These are phyloP conservation scores for Euthynnus affinis DNA, from an alignment of 2,797 vertebrate species.

Conservation along the genomic window DNA sequence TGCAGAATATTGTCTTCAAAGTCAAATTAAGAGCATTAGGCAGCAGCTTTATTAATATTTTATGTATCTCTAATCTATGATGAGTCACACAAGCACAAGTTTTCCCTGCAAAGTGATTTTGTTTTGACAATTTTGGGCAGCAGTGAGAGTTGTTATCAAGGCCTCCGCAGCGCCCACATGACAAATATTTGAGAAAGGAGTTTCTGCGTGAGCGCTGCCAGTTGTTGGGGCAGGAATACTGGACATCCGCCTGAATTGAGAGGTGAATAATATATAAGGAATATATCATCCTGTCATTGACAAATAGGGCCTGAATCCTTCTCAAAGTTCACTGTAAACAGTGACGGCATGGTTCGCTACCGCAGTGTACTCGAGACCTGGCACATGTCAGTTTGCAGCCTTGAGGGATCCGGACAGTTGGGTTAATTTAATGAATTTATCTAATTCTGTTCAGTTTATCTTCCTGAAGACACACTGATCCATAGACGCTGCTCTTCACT, in stretches of 20 bases:
- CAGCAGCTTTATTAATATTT: neutral
- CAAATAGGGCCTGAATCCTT: slow-evolving; percentile 1
- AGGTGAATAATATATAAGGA: slow-evolving; percentile 13
- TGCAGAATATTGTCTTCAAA: neutral
- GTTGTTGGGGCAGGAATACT: slow-evolving; percentile 12
- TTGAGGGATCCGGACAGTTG: neutral
- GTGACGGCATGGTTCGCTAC: neutral
- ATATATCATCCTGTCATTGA: slow-evolving; percentile 27
- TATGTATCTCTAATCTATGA: slow-evolving; percentile 6
- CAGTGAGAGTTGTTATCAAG: slow-evolving; percentile 50
- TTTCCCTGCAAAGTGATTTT: slow-evolving; percentile 15
- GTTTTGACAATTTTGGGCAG: slow-evolving; percentile 24
- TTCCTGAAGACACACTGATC: slow-evolving; percentile 13
- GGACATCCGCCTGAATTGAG: slow-evolving; percentile 36
- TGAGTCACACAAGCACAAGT: slow-evolving; percentile 16
- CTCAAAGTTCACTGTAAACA: slow-evolving; percentile 25
- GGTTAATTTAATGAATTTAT: slow-evolving; percentile 33
- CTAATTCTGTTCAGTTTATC: slow-evolving; percentile 13
- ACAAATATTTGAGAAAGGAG: slow-evolving; percentile 84
- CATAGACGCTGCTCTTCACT: neutral
- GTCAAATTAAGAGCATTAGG: neutral
- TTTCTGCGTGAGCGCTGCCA: slow-evolving; percentile 22
- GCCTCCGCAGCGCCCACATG: slow-evolving; percentile 63
- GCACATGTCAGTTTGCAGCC: slow-evolving; percentile 39
- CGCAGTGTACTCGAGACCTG: slow-evolving; percentile 9